Evolutionary conservation across 2,797 vertebrate genomes (phyloP).

Genomic region (Mormyrops boulengeri): DNA sequence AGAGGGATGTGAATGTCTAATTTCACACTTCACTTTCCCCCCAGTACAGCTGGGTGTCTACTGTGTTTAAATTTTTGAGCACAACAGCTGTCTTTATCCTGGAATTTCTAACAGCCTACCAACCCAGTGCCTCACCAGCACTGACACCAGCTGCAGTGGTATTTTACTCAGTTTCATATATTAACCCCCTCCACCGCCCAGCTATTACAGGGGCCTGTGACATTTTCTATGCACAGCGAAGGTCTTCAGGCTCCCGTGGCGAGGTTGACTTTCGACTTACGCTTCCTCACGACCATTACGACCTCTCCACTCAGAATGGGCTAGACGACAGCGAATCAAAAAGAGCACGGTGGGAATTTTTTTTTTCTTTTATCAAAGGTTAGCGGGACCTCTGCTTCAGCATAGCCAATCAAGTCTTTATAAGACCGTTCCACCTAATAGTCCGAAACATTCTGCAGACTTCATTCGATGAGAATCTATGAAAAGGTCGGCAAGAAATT

Average conservation of each 20-base stretch:
- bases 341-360: constrained; percentile 28
- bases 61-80: neutral
- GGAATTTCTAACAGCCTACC: neutral
- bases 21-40: constrained; percentile 17
- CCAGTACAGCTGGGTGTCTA: neutral
- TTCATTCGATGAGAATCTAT: neutral
- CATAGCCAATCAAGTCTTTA: constrained; percentile 44
- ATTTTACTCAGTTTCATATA: neutral
- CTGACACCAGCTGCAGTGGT: neutral
- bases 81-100: neutral
- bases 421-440: constrained; percentile 41
- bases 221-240: constrained; percentile 27
- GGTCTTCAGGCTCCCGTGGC: constrained; percentile 7
- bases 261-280: constrained; percentile 19
- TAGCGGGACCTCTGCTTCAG: constrained; percentile 36
- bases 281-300: constrained; percentile 24
- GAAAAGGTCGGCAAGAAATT: neutral
- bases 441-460: constrained; percentile 10
- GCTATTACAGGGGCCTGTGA: constrained; percentile 16
- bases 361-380: constrained; percentile 40
- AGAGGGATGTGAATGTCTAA: neutral
- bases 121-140: neutral
- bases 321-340: constrained; percentile 40
- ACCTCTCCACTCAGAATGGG: constrained; percentile 22
- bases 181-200: neutral